Evolutionary conservation across 1,140 invertebrate genomes (phyloP).

Genomic region (Meteorus sp.): DNA sequence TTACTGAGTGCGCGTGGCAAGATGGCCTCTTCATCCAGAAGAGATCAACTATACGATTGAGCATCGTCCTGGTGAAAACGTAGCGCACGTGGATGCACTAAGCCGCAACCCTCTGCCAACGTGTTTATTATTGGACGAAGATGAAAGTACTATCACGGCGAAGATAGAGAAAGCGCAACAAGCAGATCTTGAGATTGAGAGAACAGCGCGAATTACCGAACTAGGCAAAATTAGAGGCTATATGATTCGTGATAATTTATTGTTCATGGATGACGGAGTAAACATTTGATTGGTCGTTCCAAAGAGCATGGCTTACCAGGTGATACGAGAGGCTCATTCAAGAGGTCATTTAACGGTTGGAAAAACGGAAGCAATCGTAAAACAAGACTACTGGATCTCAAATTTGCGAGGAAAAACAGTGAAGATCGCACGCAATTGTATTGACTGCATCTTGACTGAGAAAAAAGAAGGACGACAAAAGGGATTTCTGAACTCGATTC

Average conservation of each 20-base stretch:
- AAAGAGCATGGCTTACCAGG: conserved; percentile 3
- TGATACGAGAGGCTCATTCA: conserved; percentile 8
- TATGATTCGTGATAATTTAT: too few species aligned
- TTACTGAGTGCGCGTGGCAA: conserved; percentile 34
- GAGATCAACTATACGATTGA: conserved; percentile 38
- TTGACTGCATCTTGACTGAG: conserved; percentile 45
- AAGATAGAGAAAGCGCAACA: conserved; percentile 5
- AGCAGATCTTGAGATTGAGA: neutral
- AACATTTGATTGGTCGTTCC: conserved; percentile 22
- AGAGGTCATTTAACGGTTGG: conserved; percentile 18
- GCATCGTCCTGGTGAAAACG: conserved; percentile 30
- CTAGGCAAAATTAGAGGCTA: too few species aligned
- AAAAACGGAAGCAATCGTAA: conserved; percentile 49
- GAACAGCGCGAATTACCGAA: too few species aligned
- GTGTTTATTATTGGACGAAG: neutral
- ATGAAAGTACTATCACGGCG: neutral
- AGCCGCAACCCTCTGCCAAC: conserved; percentile 35
- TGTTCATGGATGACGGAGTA: too few species aligned
- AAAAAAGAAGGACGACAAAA: conserved; percentile 52
- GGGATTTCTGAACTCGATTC: conserved; percentile 42
- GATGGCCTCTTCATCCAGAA: conserved; percentile 38
- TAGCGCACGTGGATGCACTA: conserved; percentile 42
- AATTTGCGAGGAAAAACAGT: conserved; percentile 34
- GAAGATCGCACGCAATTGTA: conserved; percentile 42
- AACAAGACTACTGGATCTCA: conserved; percentile 44